Base-by-base conservation (phyloP, 2,113 vertebrate genomes). In the Crotalus horridus region DNA sequence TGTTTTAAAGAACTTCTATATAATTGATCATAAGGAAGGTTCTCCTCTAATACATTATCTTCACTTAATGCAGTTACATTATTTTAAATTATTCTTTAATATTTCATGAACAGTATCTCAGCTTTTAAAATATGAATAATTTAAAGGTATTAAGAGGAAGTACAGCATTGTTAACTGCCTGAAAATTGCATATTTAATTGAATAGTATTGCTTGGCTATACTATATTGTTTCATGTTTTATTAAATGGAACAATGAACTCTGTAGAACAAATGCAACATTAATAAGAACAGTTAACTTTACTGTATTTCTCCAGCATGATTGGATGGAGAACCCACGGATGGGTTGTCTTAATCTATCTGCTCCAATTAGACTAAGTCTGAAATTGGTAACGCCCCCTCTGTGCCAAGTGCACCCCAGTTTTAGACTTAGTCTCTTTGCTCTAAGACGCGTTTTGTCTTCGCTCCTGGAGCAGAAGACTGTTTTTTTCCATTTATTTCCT, bases 91-190 rank as follows among this genome's bases (percentile, higher is more conserved):
- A 21, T 86, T 93, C 26, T 95, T 97, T 92, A 96, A 95, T 94
- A 94, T 95, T 96, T 95, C 93, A 93, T 93, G n/a, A 59, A 58
- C 90, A 89, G 6, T 1, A 94, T 61, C n/a, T 86, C 91, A 39
- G 39, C 93, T 92, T 95, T 95, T 95, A 93, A 95, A 96, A 96
- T 74, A 23, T 85, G 61, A 94, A 95, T 85, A 95, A 90, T 87
- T 94, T 3, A 94, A 94, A 92, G 11, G 17, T 81, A 90, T 85
- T 89, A 46, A 90, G 87, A 46, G 26, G 91, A 12, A 85, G 56
- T 93, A 54, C 91, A 90, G 48, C 1, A 12, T 20, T 92, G 15
- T 9, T 90, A 93, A 55, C 5, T 56, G 3, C 2, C 39, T 1
- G 8, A 46, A 88, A 90, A 48, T 87, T 21, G 88, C 21, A 90